Conservation (phyloP, 2,797 vertebrate genomes). For the Schizopygopsis pylzovi region DNA sequence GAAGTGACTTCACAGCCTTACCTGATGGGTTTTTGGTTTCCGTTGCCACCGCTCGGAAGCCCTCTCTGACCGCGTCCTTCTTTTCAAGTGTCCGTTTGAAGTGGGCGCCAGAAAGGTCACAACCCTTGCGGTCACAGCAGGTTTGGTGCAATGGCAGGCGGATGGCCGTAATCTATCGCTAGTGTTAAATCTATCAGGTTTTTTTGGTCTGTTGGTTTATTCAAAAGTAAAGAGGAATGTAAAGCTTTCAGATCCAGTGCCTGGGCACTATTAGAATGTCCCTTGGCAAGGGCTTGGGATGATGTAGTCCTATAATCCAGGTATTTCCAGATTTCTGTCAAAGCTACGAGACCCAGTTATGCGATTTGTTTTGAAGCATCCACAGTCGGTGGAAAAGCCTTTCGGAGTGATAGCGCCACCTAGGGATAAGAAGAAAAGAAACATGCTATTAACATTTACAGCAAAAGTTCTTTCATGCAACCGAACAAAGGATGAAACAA, state of each 20-base stretch:
- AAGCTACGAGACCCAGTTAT: slow-evolving; percentile 69
- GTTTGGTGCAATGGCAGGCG: slow-evolving; percentile 64
- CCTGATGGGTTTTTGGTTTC: slow-evolving; percentile 82
- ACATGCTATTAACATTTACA: slow-evolving; percentile 56
- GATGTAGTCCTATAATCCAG: slow-evolving; percentile 80
- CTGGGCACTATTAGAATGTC: slow-evolving; percentile 73
- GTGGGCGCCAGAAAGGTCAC: slow-evolving; percentile 79
- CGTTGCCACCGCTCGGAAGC: slow-evolving; percentile 73
- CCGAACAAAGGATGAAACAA: slow-evolving; percentile 32
- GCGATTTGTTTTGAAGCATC: slow-evolving; percentile 72
- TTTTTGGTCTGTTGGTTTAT: slow-evolving; percentile 69
- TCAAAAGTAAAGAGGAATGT: slow-evolving; percentile 69
- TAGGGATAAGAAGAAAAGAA: slow-evolving; percentile 61
- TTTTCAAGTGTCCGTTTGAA: slow-evolving; percentile 84
- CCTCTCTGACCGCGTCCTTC: slow-evolving; percentile 73
- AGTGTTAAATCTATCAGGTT: slow-evolving; percentile 68
- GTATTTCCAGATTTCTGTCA: slow-evolving; percentile 80
- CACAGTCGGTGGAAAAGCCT: slow-evolving; percentile 68
- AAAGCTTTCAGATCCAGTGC: slow-evolving; percentile 79
- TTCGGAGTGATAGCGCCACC: slow-evolving; percentile 72
- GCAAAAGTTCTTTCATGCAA: slow-evolving; percentile 23
- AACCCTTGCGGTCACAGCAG: slow-evolving; percentile 77
- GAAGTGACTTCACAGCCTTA: slow-evolving; percentile 81
- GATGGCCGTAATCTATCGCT: slow-evolving; percentile 72
- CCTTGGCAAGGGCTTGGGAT: slow-evolving; percentile 68